phyloP scores from a whole-genome alignment of 35 echinoderm and acorn worm species.

The Eucidaris tribuloides region DNA sequence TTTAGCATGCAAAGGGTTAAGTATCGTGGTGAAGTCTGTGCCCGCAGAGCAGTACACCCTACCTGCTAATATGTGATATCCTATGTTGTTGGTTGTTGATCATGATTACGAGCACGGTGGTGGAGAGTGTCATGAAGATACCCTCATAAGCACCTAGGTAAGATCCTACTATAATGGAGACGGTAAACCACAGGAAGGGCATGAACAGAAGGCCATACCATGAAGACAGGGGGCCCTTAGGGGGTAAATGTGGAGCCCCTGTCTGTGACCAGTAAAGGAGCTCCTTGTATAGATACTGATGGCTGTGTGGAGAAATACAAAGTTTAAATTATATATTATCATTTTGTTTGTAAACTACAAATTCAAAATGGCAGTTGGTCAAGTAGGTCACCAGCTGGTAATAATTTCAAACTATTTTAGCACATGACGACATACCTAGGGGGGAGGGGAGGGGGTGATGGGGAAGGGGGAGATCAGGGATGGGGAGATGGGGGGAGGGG shows the following conservation, averaged over 20 bases:
- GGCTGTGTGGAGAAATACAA: slow-evolving; percentile 43
- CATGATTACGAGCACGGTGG: slow-evolving; percentile 12
- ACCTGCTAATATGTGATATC: slow-evolving; percentile 77
- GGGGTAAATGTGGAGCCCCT: slow-evolving; percentile 34
- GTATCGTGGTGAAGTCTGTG: not conserved
- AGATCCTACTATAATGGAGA: slow-evolving; percentile 14
- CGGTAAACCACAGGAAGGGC: slow-evolving; percentile 41
- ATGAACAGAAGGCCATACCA: slow-evolving; percentile 81
- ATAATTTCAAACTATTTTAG: too few relatives aligned
- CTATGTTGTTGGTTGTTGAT: slow-evolving; percentile 57
- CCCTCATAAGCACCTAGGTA: slow-evolving; percentile 16
- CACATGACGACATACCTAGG: too few relatives aligned
- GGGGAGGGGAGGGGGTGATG: too few relatives aligned
- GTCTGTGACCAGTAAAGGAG: slow-evolving; percentile 44
- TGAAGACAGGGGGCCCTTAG: slow-evolving; percentile 68
- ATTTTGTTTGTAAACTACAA: too few relatives aligned
- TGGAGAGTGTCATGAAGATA: slow-evolving; percentile 26
- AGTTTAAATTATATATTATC: not conserved
- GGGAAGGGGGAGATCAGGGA: too few relatives aligned
- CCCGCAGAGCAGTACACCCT: not conserved
- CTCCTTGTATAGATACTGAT: slow-evolving; percentile 62
- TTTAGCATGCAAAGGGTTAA: too few relatives aligned
- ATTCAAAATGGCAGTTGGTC: too few relatives aligned
- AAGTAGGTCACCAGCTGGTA: too few relatives aligned
- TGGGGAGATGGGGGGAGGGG: too few relatives aligned